phyloP scores from a whole-genome alignment of 2,888 invertebrate genomes.

The Amblyjoppa fuscipennis region DNA sequence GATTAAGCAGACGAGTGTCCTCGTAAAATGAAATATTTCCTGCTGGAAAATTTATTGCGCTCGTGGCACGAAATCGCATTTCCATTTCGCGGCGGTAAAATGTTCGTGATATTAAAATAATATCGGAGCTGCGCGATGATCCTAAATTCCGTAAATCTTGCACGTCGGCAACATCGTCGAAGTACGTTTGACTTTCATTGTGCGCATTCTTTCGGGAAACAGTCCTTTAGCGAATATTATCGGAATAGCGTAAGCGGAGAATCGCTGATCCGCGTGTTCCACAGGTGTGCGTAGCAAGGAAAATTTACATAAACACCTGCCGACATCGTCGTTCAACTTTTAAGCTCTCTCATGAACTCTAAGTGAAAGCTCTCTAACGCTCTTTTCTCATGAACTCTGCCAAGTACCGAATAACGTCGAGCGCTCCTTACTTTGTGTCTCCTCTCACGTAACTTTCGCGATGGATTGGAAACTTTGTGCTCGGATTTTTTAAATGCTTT shows the following conservation, averaged over 20 bases:
- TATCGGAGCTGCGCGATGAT: neutral
- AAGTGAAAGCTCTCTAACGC: conserved; percentile 72
- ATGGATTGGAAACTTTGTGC: conserved; percentile 43
- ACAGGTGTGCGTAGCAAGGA: neutral
- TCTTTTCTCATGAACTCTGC: conserved; percentile 31
- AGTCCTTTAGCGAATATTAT: neutral
- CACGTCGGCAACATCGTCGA: neutral
- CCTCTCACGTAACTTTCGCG: conserved; percentile 19
- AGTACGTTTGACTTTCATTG: neutral
- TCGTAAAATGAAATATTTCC: conserved; percentile 72
- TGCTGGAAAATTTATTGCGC: conserved; percentile 71
- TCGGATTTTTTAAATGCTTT: neutral
- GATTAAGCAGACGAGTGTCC: conserved; percentile 70
- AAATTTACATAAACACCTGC: conserved; percentile 47
- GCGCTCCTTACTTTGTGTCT: neutral
- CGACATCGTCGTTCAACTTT: conserved; percentile 57
- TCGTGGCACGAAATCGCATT: conserved; percentile 15
- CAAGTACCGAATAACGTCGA: conserved; percentile 31
- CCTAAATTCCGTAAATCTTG: neutral
- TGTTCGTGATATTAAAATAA: neutral
- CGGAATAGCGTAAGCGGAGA: neutral
- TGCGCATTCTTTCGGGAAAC: neutral
- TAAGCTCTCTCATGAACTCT: conserved; percentile 60
- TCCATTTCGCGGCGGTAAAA: neutral
- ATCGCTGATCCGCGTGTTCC: neutral